phyloP scores from a whole-genome alignment of 92 coral and sea anemone genomes.

The Zoanthus gigantus region DNA sequence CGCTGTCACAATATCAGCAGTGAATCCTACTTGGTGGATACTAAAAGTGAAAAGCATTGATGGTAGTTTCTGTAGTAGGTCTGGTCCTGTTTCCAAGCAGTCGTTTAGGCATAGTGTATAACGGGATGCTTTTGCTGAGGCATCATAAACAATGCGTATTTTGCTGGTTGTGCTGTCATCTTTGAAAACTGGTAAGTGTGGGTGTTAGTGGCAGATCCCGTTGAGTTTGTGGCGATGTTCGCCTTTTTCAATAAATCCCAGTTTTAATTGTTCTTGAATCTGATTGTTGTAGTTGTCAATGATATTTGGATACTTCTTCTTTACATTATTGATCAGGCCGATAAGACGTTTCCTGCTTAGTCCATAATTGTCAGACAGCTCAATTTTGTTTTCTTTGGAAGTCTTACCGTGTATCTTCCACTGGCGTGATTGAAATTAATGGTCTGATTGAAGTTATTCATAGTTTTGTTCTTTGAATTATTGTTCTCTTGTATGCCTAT shows the following conservation, averaged over 20 bases:
- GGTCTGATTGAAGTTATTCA: not conserved
- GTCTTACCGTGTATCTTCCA: constrained; percentile 11
- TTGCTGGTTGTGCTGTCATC: constrained; percentile 16
- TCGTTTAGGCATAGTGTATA: not conserved
- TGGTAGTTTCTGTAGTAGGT: constrained; percentile 20
- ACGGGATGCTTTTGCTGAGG: not conserved
- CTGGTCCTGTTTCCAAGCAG: constrained; percentile 33
- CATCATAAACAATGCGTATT: constrained; percentile 27
- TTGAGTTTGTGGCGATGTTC: not conserved
- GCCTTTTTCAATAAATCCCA: not conserved
- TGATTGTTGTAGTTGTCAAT: not conserved
- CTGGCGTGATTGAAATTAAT: not conserved
- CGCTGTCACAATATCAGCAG: constrained; percentile 17
- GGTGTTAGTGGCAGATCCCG: constrained; percentile 17
- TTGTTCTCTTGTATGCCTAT: too few species aligned
- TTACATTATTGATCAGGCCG: not conserved
- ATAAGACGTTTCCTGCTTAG: constrained; percentile 12
- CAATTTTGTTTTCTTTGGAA: constrained; percentile 18
- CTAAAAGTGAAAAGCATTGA: constrained; percentile 20
- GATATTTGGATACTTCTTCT: constrained; percentile 2
- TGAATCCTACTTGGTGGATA: not conserved
- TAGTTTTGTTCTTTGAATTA: not conserved
- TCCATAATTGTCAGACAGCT: constrained; percentile 8
- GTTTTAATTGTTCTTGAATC: constrained; percentile 8
- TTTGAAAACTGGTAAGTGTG: constrained; percentile 25